A percentile compares a stretch with the other conserved stretches of the same genome.
These are phyloP conservation scores for Acanthurus leucopareius DNA, from an alignment of 2,797 vertebrate species.

Conservation along the genomic window DNA sequence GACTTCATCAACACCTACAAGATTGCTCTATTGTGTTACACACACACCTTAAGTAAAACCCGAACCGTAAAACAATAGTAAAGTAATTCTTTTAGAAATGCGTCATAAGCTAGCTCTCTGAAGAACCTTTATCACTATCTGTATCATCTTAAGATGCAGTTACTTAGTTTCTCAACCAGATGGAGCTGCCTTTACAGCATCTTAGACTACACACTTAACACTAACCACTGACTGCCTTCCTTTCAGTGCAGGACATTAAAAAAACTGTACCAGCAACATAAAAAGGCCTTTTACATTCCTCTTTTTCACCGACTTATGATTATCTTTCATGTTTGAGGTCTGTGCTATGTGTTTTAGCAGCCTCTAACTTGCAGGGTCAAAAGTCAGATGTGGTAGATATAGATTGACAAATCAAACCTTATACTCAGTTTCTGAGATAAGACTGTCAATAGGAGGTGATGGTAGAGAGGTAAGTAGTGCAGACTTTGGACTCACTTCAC, in stretches of 20 bases:
- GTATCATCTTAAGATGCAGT: slow-evolving; percentile 19
- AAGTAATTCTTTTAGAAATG: background rate
- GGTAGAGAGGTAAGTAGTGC: slow-evolving; percentile 33
- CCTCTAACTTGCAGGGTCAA: slow-evolving; percentile 64
- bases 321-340: background rate
- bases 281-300: background rate
- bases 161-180: slow-evolving; percentile 39
- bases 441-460: slow-evolving; percentile 38
- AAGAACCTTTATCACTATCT: slow-evolving; percentile 9
- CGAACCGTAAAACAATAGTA: no score
- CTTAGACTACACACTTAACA: background rate
- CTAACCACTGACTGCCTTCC: background rate
- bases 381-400: slow-evolving; percentile 70
- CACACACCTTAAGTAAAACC: background rate
- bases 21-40: background rate
- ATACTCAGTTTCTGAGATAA: slow-evolving; percentile 76
- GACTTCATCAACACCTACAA: background rate
- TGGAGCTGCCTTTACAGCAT: slow-evolving; percentile 24
- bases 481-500: slow-evolving; percentile 85
- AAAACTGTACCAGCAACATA: background rate
- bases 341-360: background rate
- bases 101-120: background rate
- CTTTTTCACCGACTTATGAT: background rate
- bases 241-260: background rate
- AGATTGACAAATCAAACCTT: slow-evolving; percentile 54